phyloP scores from a whole-genome alignment of 2,797 vertebrate genomes.

The Bovichtus variegatus region DNA sequence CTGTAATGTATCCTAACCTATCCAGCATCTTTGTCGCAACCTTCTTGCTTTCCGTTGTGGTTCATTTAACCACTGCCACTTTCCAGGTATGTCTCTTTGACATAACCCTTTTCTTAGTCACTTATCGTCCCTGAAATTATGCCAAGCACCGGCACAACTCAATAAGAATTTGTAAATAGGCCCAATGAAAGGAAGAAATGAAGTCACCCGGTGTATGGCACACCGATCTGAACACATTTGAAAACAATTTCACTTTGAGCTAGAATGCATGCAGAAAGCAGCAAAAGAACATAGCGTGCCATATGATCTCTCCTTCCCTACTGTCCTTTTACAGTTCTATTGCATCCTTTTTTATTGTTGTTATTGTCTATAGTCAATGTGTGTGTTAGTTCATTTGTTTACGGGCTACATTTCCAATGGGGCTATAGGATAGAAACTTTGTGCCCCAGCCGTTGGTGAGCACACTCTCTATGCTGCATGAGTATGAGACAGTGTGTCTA shows the following conservation, averaged over 20 bases:
- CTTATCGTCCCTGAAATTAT: slow-evolving; percentile 1
- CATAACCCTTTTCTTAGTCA: slow-evolving; percentile 2
- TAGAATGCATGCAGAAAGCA: slow-evolving; percentile 3
- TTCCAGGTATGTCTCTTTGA: slow-evolving; percentile 1
- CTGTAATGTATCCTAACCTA: background rate
- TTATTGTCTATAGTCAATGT: background rate
- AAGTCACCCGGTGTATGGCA: slow-evolving; percentile 4
- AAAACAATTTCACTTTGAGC: background rate
- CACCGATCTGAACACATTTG: slow-evolving; percentile 8
- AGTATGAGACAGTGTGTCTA: slow-evolving; percentile 18
- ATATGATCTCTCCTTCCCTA: background rate
- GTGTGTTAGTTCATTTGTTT: slow-evolving; percentile 14
- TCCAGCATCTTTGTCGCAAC: slow-evolving; percentile 8
- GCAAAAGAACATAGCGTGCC: background rate
- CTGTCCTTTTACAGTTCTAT: background rate
- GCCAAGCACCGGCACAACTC: background rate
- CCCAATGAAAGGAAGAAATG: background rate
- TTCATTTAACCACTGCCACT: slow-evolving; percentile 1
- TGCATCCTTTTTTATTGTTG: background rate
- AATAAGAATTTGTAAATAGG: background rate
- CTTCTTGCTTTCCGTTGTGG: slow-evolving; percentile 6
- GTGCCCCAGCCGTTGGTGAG: background rate
- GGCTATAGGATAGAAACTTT: background rate
- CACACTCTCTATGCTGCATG: background rate
- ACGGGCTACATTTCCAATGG: background rate